These are phyloP conservation scores for Cryptus viduatorius DNA, from an alignment of 2,888 invertebrate species.

Conservation along the genomic window DNA sequence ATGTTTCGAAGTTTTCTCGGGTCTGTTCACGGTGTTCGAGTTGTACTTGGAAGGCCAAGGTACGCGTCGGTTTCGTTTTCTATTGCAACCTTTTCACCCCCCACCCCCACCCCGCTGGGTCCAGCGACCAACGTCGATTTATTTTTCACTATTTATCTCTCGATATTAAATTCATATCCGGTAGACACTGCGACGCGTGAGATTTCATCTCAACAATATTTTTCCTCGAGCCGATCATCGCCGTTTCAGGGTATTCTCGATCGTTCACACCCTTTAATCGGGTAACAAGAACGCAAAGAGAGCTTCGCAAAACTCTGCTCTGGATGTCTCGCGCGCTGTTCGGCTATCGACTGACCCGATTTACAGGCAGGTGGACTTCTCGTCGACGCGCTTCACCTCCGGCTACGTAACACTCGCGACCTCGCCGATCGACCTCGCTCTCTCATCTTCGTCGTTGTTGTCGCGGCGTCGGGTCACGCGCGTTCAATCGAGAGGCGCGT, in stretches of 20 bases:
- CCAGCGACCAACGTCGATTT: background rate
- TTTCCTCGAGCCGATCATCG: background rate
- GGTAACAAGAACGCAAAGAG: background rate
- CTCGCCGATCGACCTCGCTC: constrained; percentile 55
- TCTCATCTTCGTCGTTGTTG: constrained; percentile 13
- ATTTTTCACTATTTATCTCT: constrained; percentile 2
- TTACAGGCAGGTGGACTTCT: constrained; percentile 49
- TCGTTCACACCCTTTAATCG: constrained; percentile 32
- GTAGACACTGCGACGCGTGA: background rate
- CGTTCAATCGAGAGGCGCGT: constrained; percentile 21
- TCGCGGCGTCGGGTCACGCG: constrained; percentile 20
- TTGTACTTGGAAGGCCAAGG: background rate
- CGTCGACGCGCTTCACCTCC: constrained; percentile 38
- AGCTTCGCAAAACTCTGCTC: constrained; percentile 24
- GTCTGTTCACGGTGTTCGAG: background rate
- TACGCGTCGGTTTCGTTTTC: background rate
- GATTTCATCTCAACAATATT: background rate
- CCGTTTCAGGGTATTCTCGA: background rate
- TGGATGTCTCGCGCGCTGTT: constrained; percentile 18
- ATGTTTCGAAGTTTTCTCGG: background rate
- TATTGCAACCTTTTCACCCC: background rate
- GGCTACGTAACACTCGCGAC: constrained; percentile 52
- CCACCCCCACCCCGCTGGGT: background rate
- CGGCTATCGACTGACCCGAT: constrained; percentile 68
- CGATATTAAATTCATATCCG: constrained; percentile 23